phyloP scores from a whole-genome alignment of 2,797 vertebrate species.

The Tarsius wallacei region DNA sequence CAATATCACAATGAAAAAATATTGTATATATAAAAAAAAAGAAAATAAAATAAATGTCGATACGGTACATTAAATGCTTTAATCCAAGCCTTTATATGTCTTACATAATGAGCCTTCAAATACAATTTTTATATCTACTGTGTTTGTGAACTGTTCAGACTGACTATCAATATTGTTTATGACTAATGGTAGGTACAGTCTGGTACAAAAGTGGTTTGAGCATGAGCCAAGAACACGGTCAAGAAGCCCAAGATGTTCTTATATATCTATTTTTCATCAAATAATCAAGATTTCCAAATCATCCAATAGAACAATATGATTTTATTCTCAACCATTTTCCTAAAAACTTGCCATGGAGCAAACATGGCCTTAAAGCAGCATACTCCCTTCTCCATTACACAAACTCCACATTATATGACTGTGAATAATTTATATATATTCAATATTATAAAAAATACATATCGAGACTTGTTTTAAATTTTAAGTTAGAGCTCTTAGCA shows the following conservation, averaged over 20 bases:
- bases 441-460: background rate
- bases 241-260: background rate
- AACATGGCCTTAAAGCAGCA: background rate
- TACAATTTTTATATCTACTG: background rate
- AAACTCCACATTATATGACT: background rate
- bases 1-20: too few species aligned
- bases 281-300: background rate
- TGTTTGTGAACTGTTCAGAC: background rate
- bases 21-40: too few species aligned
- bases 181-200: background rate
- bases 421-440: background rate
- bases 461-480: background rate
- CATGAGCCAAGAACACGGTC: background rate
- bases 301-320: background rate
- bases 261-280: background rate
- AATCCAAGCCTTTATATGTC: background rate
- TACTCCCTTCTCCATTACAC: background rate
- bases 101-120: background rate
- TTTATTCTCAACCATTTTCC: slow-evolving; percentile 36
- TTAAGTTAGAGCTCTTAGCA: background rate
- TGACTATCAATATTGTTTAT: background rate
- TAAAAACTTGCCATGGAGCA: background rate
- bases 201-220: background rate
- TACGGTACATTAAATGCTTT: background rate
- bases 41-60: too few species aligned